Conservation (phyloP, 2,888 invertebrate species). For the Tineola bisselliella region DNA sequence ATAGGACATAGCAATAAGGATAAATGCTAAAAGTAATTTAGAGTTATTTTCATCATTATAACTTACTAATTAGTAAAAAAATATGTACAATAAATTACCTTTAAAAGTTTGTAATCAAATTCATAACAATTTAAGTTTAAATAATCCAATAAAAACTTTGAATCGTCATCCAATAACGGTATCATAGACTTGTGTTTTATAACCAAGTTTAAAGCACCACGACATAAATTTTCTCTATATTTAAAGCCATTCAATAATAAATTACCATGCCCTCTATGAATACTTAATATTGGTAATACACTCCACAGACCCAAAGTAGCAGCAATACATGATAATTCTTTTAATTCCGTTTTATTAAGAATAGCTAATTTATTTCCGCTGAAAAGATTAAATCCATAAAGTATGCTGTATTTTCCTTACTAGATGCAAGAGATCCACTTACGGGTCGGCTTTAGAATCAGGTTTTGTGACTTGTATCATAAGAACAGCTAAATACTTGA, state of each 20-base stretch:
- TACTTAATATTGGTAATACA: conserved; percentile 44
- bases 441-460: conserved; percentile 46
- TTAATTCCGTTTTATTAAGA: conserved; percentile 33
- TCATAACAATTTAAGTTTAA: conserved; percentile 57
- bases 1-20: conserved; percentile 58
- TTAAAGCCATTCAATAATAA: conserved; percentile 40
- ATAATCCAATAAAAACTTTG: conserved; percentile 61
- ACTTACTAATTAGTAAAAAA: not conserved
- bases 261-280: conserved; percentile 42
- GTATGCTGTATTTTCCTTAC: too few species aligned
- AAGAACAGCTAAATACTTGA: conserved; percentile 43
- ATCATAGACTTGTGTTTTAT: conserved; percentile 38
- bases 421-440: too few species aligned
- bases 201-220: conserved; percentile 42
- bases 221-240: conserved; percentile 35
- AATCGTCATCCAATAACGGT: conserved; percentile 48
- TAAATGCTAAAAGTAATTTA: conserved; percentile 41
- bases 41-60: too few species aligned
- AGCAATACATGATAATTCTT: conserved; percentile 41
- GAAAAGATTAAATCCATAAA: conserved; percentile 21
- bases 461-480: conserved; percentile 39
- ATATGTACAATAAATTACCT: conserved; percentile 39
- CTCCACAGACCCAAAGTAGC: conserved; percentile 60
- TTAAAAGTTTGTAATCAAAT: conserved; percentile 63
- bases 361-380: conserved; percentile 46